A percentile compares a stretch with the other conserved stretches of the same genome.
These are phyloP conservation scores for Serinus canaria DNA, from an alignment of 2,113 vertebrate genomes.

Conservation along the genomic window DNA sequence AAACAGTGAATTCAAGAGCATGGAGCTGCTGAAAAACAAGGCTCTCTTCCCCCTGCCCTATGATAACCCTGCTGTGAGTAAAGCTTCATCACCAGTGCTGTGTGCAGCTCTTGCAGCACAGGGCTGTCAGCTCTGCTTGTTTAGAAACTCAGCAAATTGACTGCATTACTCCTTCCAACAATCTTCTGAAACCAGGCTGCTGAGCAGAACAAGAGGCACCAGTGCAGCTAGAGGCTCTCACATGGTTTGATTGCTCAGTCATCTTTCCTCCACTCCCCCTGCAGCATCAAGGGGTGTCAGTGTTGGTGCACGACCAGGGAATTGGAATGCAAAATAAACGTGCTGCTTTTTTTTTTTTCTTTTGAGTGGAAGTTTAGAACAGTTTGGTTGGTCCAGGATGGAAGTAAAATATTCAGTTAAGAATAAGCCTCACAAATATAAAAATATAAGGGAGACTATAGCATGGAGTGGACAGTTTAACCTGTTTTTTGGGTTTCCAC, in stretches of 20 bases:
- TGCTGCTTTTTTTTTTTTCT: too few species aligned
- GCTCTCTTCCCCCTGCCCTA: not conserved
- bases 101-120: not conserved
- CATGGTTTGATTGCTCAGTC: not conserved
- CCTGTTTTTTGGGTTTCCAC: not conserved
- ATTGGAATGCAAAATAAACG: not conserved
- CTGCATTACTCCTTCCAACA: constrained; percentile 28
- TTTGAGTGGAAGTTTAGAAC: not conserved
- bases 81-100: not conserved
- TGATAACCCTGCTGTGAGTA: not conserved
- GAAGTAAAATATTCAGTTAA: not conserved
- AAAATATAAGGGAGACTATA: not conserved
- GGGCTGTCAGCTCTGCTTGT: not conserved
- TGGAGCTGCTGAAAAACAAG: not conserved
- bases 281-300: not conserved
- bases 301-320: not conserved
- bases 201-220: not conserved
- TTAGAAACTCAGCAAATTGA: not conserved
- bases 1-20: not conserved
- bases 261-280: not conserved
- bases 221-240: not conserved
- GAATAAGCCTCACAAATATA: not conserved
- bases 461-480: not conserved
- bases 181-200: not conserved
- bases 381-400: not conserved